Base-by-base conservation (phyloP, 2,113 vertebrate genomes). In the Cyphomyrus discorhynchus region DNA sequence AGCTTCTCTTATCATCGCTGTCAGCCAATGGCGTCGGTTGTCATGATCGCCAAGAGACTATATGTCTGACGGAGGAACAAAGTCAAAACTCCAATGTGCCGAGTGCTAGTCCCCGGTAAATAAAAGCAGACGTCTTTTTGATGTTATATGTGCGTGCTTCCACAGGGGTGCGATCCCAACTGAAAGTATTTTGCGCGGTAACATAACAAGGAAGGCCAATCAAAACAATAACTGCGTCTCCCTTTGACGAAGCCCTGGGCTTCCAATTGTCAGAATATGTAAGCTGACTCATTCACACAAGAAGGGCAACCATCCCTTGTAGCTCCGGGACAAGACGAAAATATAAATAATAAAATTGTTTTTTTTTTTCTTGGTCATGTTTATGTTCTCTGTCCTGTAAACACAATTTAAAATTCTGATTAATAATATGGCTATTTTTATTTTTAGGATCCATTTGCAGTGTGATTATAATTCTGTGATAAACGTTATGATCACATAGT, bases 261-360 rank as follows among this genome's bases (percentile, higher is more conserved):
- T 94, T 93, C 91, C 94, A 91, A 93, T 95, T 94, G 93, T 93
- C 92, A 90, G 92, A 92, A 94, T 94, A 93, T 93, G 94, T 94
- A 93, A 95, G 93, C 91, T 96, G 95, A 96, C 92, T 96, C 95
- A 94, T 95, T 91, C 95, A 17, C 91, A 92, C 92, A 92, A 95
- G 95, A 95, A 96, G 93, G 94, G 92, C 94, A 96, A 92, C 91
- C 91, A 92, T 94, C 94, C 93, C 95, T 95, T 93, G 92, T 91
- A 95, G 95, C 95, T 90, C 92, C 93, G 90, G 93, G 89, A 90
- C 91, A 92, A 91, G 91, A 85, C 92, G 92, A 93, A 93, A 89
- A 88, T 91, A 95, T 94, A 91, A 92, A 94, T 94, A 91, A 49
- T 93, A 70, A 31, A 66, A 91, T 53, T 5, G 15, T 53, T 19